Conservation (phyloP, 2,888 invertebrate genomes). For the Blastobasis adustella region DNA sequence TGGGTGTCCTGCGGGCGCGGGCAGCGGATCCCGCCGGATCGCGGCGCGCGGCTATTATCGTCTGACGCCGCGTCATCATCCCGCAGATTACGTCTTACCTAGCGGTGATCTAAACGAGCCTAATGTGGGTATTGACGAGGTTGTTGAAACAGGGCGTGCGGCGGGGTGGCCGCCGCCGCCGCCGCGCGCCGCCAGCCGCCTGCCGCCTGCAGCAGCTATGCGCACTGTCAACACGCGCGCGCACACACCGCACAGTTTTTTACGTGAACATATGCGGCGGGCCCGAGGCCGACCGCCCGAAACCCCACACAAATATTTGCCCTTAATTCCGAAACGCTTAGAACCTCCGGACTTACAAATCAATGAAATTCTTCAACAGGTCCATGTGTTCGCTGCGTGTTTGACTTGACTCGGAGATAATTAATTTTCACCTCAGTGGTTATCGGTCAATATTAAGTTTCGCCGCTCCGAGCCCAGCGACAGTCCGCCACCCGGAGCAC, state of each 20-base stretch:
- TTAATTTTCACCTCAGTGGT: constrained; percentile 23
- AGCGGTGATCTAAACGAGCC: no score
- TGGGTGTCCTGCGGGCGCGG: constrained; percentile 5
- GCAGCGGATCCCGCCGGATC: background rate
- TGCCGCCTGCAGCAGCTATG: constrained; percentile 49
- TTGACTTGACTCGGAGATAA: constrained; percentile 19
- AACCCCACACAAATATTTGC: constrained; percentile 65
- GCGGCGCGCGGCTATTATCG: no score
- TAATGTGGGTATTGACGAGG: no score
- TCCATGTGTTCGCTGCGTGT: constrained; percentile 29
- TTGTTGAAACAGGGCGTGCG: no score
- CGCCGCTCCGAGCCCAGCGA: constrained; percentile 17
- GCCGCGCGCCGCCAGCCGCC: constrained; percentile 29
- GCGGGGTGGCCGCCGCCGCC: constrained; percentile 43
- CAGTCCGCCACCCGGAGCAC: constrained; percentile 19
- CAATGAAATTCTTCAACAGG: constrained; percentile 42
- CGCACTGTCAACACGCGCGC: constrained; percentile 65
- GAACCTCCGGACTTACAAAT: constrained; percentile 49
- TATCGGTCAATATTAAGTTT: constrained; percentile 15
- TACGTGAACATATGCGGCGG: constrained; percentile 56
- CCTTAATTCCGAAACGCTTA: constrained; percentile 67
- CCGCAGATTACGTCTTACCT: no score
- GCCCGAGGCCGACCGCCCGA: constrained; percentile 55
- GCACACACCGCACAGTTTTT: constrained; percentile 58
- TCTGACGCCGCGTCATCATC: background rate